Evolutionary conservation across 2,113 vertebrate genomes (phyloP).

Genomic region (Cebus imitator): DNA sequence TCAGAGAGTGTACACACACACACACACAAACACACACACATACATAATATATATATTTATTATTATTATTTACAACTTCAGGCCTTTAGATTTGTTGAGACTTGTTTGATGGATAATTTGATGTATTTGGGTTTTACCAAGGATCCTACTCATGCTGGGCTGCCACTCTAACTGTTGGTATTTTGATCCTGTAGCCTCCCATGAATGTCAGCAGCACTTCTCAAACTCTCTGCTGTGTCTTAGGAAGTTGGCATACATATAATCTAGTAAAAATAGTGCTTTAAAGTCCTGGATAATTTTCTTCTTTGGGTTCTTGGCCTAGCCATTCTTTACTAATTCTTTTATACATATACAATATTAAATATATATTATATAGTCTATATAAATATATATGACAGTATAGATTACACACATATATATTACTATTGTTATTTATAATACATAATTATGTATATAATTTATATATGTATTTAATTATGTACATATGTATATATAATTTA

Average conservation of each 20-base stretch:
- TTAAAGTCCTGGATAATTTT: background rate
- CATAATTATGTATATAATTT: too few relatives aligned
- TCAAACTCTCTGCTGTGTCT: background rate
- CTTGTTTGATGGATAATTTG: background rate
- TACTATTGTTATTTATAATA: background rate
- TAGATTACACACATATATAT: background rate
- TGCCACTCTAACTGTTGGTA: background rate
- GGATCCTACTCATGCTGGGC: background rate
- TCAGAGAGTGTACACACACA: background rate
- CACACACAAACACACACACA: too few relatives aligned
- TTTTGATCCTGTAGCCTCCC: background rate
- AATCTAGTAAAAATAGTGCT: background rate
- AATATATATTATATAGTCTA: background rate
- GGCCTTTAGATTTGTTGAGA: background rate
- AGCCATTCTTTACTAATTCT: background rate
- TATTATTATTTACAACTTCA: background rate
- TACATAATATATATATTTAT: too few relatives aligned
- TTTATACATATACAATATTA: background rate
- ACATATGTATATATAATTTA: background rate
- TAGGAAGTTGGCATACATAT: background rate
- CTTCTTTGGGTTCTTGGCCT: background rate
- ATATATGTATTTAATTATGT: too few relatives aligned
- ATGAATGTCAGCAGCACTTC: slow-evolving; percentile 17
- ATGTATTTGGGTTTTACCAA: slow-evolving; percentile 10
- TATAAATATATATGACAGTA: background rate